Base-by-base conservation (phyloP, 2,888 invertebrate species). In the Amblyjoppa fuscipennis region DNA sequence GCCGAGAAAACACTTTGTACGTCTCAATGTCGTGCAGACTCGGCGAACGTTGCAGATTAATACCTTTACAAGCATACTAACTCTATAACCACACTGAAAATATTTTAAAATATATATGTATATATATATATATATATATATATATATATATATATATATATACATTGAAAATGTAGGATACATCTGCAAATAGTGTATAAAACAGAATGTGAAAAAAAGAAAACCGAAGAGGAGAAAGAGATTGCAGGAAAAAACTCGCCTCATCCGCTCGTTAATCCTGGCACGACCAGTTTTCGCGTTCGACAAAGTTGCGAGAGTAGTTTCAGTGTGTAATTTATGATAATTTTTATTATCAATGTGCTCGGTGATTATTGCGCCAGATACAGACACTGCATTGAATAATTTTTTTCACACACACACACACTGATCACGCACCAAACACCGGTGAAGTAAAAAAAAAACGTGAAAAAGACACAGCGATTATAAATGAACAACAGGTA, bases 241-340 rank as follows among this genome's bases (percentile, higher is more conserved):
- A 38, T 38, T 38, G 38, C 38, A 38, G 38, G 7, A 38, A 38
- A 38, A 38, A 38, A 31, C 51, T n/a, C 70, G 69, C 49, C 53
- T 74, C 81, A 84, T 84, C 81, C 69, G 76, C 80, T 38, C 87
- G 82, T 84, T 84, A 71, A 71, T 77, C 77, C 81, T 81, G 53
- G 84, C 81, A 45, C 78, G 78, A 74, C 81, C 73, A 64, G 74
- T 81, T 84, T 84, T 77, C 45, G 34, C 59, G 41, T 70, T 81
- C 74, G 69, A 84, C 81, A 81, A 84, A 77, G 81, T 56, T 25
- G 56, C 56, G 56, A 25, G 25, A 56, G 56, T 59, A 20, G 20
- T 20, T 20, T 20, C 20, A 20, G 20, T 20, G 20, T 20, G 20
- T 20, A 0, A 20, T 20, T 20, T 20, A 20, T 20, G 20, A 20